Base-by-base conservation (phyloP, 2,113 vertebrate genomes). In the Melierax canorus region DNA sequence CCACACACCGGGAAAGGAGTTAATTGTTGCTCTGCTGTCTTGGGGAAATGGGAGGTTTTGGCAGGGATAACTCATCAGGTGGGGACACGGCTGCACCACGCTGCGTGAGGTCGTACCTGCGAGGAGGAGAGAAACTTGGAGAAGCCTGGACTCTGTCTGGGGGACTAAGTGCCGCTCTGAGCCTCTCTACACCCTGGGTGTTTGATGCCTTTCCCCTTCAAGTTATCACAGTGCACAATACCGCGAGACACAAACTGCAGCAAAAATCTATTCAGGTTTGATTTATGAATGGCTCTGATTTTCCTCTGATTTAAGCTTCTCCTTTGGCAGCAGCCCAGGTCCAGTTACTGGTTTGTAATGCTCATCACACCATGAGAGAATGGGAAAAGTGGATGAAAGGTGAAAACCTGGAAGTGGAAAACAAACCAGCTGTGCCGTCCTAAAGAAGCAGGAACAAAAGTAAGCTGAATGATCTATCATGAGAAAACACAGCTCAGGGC, bases 281-380 rank as follows among this genome's bases (percentile, higher is more conserved):
- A 71, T 90, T 91, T 72, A 39, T 63, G 93, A 93, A 71, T 43
- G 51, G 18, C 29, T 75, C 56, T 78, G n/a, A 73, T 80, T 81
- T 85, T 14, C 38, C 67, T 94, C 63, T 75, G 66, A 63, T 66
- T 95, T 89, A 62, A 83, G 32, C n/a, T 81, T 92, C 32, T 16
- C 21, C 36, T 79, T 30, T 72, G 62, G 53, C 73, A 90, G 55
- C 22, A 30, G 45, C 38, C 60, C 39, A 73, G 23, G 27, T 63
- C 34, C 21, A 55, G 72, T 34, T 59, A 72, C 21, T 62, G 29
- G 24, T 71, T 84, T 84, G n/a, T 39, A 50, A 80, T 53, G 58
- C 36, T 74, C 29, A 2, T 36, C 15, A 15, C 29, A 58, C 29
- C 1, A 1, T 0, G 0, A 59, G 27, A 77, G 50, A 77, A 74